phyloP scores from a whole-genome alignment of 1,140 invertebrate species.

The Caerostris extrusa region DNA sequence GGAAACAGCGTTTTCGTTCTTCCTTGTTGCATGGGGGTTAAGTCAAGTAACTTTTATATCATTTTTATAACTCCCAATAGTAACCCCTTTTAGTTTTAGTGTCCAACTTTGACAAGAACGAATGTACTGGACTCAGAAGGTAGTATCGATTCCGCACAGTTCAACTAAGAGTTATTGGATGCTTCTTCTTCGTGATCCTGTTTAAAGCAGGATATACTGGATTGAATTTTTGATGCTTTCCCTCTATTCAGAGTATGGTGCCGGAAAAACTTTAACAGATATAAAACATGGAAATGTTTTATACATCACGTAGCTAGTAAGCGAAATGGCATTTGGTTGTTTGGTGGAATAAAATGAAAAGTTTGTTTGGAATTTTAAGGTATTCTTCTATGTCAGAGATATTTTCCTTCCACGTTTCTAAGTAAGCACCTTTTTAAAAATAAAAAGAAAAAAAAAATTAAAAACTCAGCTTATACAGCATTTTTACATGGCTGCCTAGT shows the following conservation, averaged over 20 bases:
- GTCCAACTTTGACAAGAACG: constrained; percentile 30
- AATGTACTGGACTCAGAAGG: constrained; percentile 28
- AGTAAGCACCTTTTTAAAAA: background rate
- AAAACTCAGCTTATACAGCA: background rate
- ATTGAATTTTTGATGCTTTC: constrained; percentile 45
- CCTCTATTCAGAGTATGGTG: background rate
- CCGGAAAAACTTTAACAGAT: constrained; percentile 13
- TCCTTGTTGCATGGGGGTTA: background rate
- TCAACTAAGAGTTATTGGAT: constrained; percentile 58
- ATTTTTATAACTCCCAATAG: constrained; percentile 58
- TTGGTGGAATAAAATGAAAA: background rate
- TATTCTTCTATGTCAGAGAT: background rate
- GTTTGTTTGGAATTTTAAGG: background rate
- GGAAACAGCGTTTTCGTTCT: constrained; percentile 16
- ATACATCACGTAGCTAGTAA: constrained; percentile 34
- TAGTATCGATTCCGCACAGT: constrained; percentile 42
- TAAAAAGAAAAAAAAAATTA: background rate
- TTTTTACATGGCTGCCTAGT: no score
- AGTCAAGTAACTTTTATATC: constrained; percentile 50
- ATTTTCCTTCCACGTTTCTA: background rate
- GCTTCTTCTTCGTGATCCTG: constrained; percentile 56
- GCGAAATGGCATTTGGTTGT: background rate
- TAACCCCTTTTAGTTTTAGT: constrained; percentile 59
- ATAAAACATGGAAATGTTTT: constrained; percentile 39
- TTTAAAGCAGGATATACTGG: constrained; percentile 46